Conservation (phyloP, 2,797 vertebrate species). For the Spinus olivaceus region DNA sequence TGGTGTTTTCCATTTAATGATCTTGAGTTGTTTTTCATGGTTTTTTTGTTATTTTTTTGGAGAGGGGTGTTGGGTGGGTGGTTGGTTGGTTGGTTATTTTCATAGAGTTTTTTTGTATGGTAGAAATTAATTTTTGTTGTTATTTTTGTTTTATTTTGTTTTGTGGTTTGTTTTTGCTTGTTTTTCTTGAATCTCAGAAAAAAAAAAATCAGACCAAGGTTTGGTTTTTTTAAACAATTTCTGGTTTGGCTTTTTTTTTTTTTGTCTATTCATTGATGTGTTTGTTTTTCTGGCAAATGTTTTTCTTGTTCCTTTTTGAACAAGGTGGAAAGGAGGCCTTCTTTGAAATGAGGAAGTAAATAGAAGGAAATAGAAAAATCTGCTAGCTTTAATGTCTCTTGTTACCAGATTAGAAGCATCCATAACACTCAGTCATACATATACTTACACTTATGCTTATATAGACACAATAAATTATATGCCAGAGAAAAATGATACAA, state of each 20-base stretch:
- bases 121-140: not conserved
- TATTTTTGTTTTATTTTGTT: not conserved
- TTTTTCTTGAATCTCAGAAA: not conserved
- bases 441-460: not conserved
- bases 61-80: accelerated
- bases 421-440: not conserved
- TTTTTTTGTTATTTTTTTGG: not conserved
- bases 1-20: not conserved
- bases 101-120: not conserved
- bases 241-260: not conserved
- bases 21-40: not conserved
- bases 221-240: not conserved
- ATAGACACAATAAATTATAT: not conserved
- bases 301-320: not conserved
- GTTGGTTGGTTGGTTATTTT: not conserved
- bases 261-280: accelerated
- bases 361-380: not conserved
- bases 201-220: not conserved
- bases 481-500: not conserved
- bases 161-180: not conserved
- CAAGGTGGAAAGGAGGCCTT: not conserved
- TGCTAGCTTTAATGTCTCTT: not conserved
- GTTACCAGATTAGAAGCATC: not conserved
- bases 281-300: not conserved
- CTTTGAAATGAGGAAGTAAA: not conserved